Base-by-base conservation (phyloP, 1,140 invertebrate species). In the Drosophila prosaltans region DNA sequence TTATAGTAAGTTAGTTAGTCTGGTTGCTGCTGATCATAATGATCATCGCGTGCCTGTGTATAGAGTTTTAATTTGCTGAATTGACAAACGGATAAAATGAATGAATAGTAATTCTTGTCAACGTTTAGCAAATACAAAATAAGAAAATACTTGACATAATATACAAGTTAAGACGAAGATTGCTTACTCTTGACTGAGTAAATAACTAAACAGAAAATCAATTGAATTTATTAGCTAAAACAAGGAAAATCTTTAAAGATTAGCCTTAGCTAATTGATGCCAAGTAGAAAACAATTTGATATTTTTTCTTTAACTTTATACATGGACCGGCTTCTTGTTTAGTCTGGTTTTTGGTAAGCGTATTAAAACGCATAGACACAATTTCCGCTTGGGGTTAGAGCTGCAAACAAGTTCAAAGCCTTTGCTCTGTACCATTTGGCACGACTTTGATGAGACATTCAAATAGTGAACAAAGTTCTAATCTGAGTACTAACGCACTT, bases 31-130 rank as follows among this genome's bases (percentile, higher is more conserved):
- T 36, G 63, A 74, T 63, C 16, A 48, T 51, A 59, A 55, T 68
- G 60, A 58, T 10, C 21, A 83, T 84, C 81, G 81, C 81, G 81
- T 83, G 81, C 66, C 51, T 16, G 41, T 39, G 21, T 59, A 32
- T 59, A 55, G n/a, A 26, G 30, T 11, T 36, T 28, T 36, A 30
- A 72, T 72, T 24, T n/a, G 30, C 43, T 40, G 36, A 81, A 61
- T 71, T 60, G 45, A 43, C 54, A 55, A 30, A 36, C 40, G 45
- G 45, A 66, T 59, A 64, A 43, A 62, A 69, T 74, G 72, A 64
- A 51, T 75, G 51, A 11, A 39, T 43, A 36, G 43, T 58, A 32
- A 58, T 21, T 58, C 30, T 63, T 72, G 61, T 36, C 6, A 36
- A 36, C 32, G 32, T 36, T 36, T 36, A 36, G 10, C 59, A 63